These are phyloP conservation scores for Trachops cirrhosus DNA, from an alignment of 2,797 vertebrate genomes.

Conservation along the genomic window DNA sequence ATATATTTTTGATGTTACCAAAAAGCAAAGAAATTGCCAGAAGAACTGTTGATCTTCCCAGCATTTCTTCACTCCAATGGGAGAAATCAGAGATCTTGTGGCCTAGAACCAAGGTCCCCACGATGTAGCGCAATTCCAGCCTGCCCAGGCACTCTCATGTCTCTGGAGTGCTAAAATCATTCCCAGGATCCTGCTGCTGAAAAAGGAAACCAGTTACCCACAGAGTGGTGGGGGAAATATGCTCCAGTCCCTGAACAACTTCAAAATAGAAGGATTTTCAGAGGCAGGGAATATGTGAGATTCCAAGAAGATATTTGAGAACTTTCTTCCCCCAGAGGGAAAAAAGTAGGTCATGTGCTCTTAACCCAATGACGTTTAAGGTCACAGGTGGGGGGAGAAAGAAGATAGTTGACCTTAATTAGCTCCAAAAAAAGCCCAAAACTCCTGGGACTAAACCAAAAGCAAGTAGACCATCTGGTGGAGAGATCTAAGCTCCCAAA, in stretches of 20 bases:
- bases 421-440: slow-evolving; percentile 29
- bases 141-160: not conserved
- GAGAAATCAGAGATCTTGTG: not conserved
- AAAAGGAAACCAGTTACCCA: not conserved
- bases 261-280: slow-evolving; percentile 8
- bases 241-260: not conserved
- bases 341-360: slow-evolving; percentile 52
- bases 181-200: not conserved
- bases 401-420: slow-evolving; percentile 45
- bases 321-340: slow-evolving; percentile 4
- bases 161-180: not conserved
- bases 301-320: slow-evolving; percentile 40
- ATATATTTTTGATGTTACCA: not conserved
- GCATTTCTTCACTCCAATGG: not conserved
- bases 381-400: not conserved
- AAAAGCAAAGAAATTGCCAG: not conserved
- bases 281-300: slow-evolving; percentile 17
- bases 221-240: not conserved
- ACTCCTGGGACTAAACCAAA: slow-evolving; percentile 50
- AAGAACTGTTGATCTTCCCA: not conserved
- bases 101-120: not conserved
- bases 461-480: slow-evolving; percentile 33
- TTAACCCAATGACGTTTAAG: slow-evolving; percentile 50
- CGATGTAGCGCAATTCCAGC: not conserved
- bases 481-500: slow-evolving; percentile 25